These are phyloP conservation scores for Ictalurus punctatus DNA, from an alignment of 2,113 vertebrate species.

Conservation along the genomic window DNA sequence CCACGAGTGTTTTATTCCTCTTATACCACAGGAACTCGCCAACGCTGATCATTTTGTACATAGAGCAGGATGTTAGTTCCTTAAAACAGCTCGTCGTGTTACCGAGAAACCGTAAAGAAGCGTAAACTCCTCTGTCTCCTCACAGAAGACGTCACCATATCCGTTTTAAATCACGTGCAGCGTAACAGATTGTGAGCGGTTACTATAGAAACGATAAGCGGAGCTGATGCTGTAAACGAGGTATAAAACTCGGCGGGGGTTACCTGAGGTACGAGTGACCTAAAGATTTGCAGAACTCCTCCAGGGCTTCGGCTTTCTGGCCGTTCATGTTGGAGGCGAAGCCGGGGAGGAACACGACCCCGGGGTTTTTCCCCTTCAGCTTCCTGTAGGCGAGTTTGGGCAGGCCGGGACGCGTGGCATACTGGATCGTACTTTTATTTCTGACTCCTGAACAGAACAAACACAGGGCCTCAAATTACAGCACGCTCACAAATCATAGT, in stretches of 20 bases:
- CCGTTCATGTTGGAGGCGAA: slow-evolving; percentile 81
- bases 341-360: slow-evolving; percentile 82
- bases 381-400: slow-evolving; percentile 77
- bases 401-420: slow-evolving; percentile 49
- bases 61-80: too few relatives aligned
- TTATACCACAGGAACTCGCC: neutral
- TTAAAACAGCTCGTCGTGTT: too few relatives aligned
- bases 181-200: neutral
- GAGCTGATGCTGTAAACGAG: neutral
- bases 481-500: neutral
- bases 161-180: neutral
- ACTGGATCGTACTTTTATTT: slow-evolving; percentile 52
- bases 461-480: neutral
- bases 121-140: neutral
- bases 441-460: slow-evolving; percentile 45
- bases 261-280: slow-evolving; percentile 83
- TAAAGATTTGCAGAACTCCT: slow-evolving; percentile 82
- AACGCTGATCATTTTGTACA: too few relatives aligned
- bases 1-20: neutral
- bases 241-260: neutral
- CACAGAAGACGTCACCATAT: neutral
- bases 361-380: slow-evolving; percentile 81
- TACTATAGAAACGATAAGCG: neutral
- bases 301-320: slow-evolving; percentile 79
- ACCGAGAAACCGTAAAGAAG: too few relatives aligned